Conservation (phyloP, 2,113 vertebrate species). For the Nerophis lumbriciformis region DNA sequence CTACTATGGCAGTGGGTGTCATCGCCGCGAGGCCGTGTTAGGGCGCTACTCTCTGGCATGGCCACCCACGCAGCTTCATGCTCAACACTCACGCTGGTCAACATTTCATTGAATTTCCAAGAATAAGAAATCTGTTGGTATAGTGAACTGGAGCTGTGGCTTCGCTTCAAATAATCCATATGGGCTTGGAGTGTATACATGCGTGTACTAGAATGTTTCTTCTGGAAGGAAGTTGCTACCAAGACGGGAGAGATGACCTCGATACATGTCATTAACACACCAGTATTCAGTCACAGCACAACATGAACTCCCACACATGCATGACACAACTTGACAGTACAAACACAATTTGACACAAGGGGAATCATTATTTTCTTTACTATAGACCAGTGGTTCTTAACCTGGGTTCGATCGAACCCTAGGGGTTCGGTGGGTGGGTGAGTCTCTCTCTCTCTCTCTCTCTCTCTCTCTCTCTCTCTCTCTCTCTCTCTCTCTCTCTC, state of each 20-base stretch:
- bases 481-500: too few relatives aligned
- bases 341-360: too few relatives aligned
- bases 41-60: conserved; percentile 5
- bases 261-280: conserved; percentile 66
- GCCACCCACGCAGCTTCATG: conserved; percentile 18
- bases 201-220: conserved; percentile 31
- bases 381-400: too few relatives aligned
- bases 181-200: not conserved
- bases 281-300: conserved; percentile 39
- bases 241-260: conserved; percentile 50
- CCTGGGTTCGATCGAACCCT: too few relatives aligned
- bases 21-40: conserved; percentile 14
- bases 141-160: too few relatives aligned
- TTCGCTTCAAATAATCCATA: too few relatives aligned
- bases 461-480: too few relatives aligned
- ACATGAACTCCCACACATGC: conserved; percentile 20
- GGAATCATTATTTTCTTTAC: too few relatives aligned
- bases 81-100: conserved; percentile 9
- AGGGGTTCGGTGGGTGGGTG: too few relatives aligned
- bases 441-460: too few relatives aligned
- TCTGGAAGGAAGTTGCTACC: conserved; percentile 30
- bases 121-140: conserved; percentile 9
- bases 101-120: not conserved
- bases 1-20: conserved; percentile 33
- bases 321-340: conserved; percentile 17